Base-by-base conservation (phyloP, 2,888 invertebrate species). In the Pherbina coryleti region DNA sequence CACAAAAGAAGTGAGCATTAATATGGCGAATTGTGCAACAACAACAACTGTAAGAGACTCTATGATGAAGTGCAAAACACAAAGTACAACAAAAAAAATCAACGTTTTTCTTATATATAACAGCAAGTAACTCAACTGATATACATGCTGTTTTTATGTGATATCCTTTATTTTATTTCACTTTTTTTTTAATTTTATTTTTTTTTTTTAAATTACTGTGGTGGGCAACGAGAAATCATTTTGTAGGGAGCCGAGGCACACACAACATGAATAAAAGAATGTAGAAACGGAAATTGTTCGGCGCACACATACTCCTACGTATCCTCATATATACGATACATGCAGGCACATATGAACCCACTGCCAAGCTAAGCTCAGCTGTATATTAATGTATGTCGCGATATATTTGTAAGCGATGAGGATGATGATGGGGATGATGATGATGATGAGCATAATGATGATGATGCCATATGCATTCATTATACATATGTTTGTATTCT, bases 401-500 rank as follows among this genome's bases (percentile, higher is more conserved):
- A 31, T 64, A 31, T 31, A 31, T 9, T 9, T 53, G 73, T 73
- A 73, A 67, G 67, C 57, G 19, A 53, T 34, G 5, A 71, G 34
- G 34, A 25, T 17, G 73, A 62, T 28, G n/a, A 22, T 9, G 25
- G 44, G 4, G 53, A 19, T 14, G 49, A 60, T 75, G 76, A 44
- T 34, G 76, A 74, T 57, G 78, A 53, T 64, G 72, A 67, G 64
- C 72, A 49, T 72, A 49, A 64, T 77, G 78, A 25, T 75, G 70
- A 44, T 75, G 74, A 64, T 77, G 67, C 76, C 74, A 66, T 66
- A 51, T 71, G 55, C 49, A 71, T 70, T 72, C 57, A 37, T 51
- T 31, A 55, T 55, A 71, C 55, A 25, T n/a, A 34, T 77, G 62
- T 17, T 78, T 55, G 37, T 72, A 64, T 57, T 64, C 49, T 62